Evolutionary conservation across 2,797 vertebrate species (phyloP), one percentile per base, ranked within the genome.

Genomic region (Girardinus metallicus): DNA sequence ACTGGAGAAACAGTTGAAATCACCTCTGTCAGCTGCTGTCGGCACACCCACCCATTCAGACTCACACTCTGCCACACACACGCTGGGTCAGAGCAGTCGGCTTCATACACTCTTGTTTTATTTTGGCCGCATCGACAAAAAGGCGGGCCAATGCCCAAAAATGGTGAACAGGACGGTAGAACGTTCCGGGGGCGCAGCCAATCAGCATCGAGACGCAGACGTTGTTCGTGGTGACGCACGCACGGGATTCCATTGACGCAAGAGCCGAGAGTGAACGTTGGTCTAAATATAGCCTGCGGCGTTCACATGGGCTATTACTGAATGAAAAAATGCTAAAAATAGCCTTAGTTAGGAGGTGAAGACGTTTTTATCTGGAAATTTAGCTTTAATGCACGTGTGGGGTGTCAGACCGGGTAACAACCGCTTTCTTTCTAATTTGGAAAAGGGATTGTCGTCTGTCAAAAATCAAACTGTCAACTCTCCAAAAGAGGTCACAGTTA

Each of bases 221-320:
- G 95, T 95, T 91, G 88, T 87, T 90, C 93, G 94, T 94, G 94
- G 92, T 98, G 97, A 99, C 97, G 96, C 96, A 97, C 96, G 94
- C 93, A 83, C 89, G 96, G 97, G 96, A 97, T 98, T 99, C 97
- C 97, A 98, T 97, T 99, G 98, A 99, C 97, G 98, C 96, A 98
- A 94, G 93, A 93, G 90, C 88, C 87, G 93, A 82, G 86, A 95
- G 90, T 84, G 95, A 96, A 93, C 95, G 94, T 95, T 94, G 93
- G 95, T 94, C 97, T 97, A 97, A 96, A 97, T 96, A 96, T 97
- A 97, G 93, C 83, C 81, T n/a, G 23, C 81, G 83, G 77, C 31
- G 85, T 78, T 91, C 92, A 93, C 93, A 84, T 93, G 91, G 80
- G 87, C 92, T 94, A 94, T 94, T 93, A 92, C 82, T 78, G 86